A percentile compares a stretch with the other conserved stretches of the same genome.
phyloP scores from a whole-genome alignment of 2,113 vertebrate genomes.

The Telmatochromis brichardi region DNA sequence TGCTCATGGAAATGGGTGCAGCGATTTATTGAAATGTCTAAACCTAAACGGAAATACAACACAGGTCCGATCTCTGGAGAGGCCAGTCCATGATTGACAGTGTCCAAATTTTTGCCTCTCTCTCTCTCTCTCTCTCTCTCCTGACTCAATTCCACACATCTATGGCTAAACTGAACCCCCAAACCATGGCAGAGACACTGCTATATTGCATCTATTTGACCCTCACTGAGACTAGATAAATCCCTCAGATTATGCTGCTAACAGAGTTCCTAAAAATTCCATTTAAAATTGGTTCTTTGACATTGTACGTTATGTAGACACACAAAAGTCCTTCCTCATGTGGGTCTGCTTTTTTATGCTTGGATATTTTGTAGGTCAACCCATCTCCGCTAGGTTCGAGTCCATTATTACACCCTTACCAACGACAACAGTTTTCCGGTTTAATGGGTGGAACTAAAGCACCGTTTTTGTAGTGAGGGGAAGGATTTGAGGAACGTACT shows the following conservation, averaged over 20 bases:
- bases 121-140: no score
- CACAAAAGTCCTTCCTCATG: background rate
- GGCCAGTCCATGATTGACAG: background rate
- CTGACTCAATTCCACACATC: background rate
- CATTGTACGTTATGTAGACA: background rate
- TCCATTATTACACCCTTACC: background rate
- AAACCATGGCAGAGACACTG: background rate
- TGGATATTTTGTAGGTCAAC: background rate
- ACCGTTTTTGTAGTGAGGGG: background rate
- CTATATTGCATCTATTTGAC: background rate
- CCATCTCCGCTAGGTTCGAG: no score
- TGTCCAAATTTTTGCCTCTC: no score
- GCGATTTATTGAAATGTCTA: background rate
- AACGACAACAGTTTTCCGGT: background rate
- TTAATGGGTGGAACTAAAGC: background rate
- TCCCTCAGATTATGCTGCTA: background rate
- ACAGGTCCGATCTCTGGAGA: background rate
- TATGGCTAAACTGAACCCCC: background rate
- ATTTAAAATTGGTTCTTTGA: background rate
- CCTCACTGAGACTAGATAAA: background rate
- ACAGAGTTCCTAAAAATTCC: background rate
- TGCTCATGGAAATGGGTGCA: background rate
- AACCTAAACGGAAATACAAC: background rate
- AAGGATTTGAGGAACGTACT: constrained; percentile 19
- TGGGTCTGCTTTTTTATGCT: background rate